Evolutionary conservation across 35 echinoderm and acorn worm species (phyloP), one percentile per base, ranked within the genome.

Genomic region (Ophioderma brevispina): DNA sequence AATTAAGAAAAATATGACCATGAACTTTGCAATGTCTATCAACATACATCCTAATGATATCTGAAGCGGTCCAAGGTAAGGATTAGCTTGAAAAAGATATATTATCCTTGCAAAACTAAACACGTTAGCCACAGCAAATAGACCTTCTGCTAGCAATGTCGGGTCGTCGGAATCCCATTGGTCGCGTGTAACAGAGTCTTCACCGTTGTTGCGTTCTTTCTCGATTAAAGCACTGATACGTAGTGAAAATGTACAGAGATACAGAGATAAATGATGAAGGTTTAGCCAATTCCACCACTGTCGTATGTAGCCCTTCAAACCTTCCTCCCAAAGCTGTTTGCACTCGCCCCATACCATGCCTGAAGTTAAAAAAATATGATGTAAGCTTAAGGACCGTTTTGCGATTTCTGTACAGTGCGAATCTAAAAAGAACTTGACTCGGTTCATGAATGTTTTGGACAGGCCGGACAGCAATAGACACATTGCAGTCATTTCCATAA

Each of bases 261-360:
- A 99, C 6, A 99, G 75, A 0, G 97, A 95, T 1, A 99, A 49
- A 93, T 95, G 95, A 55, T 95, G 95, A 38, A 99, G 95, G 50
- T 99, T 94, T 15, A 99, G 42, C 97, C 97, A 99, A 76, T 99
- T 99, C 97, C 97, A 99, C 97, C 97, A 99, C 35, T 99, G 97
- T 35, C 97, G 87, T 32, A 95, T 99, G 87, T 99, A 99, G 0
- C 93, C 97, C 64, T 94, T 95, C 32, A 99, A 75, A 30, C 97
- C 97, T 78, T 99, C 97, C 37, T 99, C 97, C 97, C 97, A 99
- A 0, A 99, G 82, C 81, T 99, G 97, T 81, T 99, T 99, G 76
- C 97, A 99, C 76, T 99, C 97, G 15, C 88, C 90, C 97, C 97
- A 99, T 25, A 99, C 95, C 91, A 99, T 95, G 38, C 97, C 97